A percentile compares a stretch with the other conserved stretches of the same genome.
These are phyloP conservation scores for Colostygia pectinataria DNA, from an alignment of 2,888 invertebrate species.

Conservation along the genomic window DNA sequence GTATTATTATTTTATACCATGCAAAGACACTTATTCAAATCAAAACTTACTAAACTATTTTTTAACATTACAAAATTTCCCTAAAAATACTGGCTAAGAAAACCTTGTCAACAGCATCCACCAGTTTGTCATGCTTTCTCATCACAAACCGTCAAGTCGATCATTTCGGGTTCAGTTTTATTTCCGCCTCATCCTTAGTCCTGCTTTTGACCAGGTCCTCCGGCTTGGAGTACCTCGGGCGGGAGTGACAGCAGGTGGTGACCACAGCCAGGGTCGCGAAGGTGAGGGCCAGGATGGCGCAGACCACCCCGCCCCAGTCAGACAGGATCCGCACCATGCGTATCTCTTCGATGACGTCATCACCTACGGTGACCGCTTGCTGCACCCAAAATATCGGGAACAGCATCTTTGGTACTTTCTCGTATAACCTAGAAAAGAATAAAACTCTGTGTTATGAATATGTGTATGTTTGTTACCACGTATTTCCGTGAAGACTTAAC, in stretches of 20 bases:
- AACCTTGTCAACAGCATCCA: too few species aligned
- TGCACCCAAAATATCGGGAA: slow-evolving; percentile 92
- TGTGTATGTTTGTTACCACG: too few species aligned
- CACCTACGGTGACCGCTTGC: slow-evolving; percentile 84
- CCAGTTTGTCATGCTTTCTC: neutral
- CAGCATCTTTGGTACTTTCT: slow-evolving; percentile 85
- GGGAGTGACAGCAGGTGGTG: slow-evolving; percentile 54
- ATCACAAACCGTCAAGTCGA: neutral
- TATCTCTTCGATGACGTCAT: slow-evolving; percentile 82
- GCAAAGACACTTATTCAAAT: too few species aligned
- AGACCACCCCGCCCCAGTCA: slow-evolving; percentile 68
- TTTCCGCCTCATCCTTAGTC: slow-evolving; percentile 62
- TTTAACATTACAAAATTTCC: too few species aligned
- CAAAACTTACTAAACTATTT: too few species aligned
- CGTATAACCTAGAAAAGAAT: slow-evolving; percentile 83
- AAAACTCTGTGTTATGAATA: too few species aligned
- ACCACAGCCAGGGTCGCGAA: slow-evolving; percentile 77
- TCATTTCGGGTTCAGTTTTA: slow-evolving; percentile 30
- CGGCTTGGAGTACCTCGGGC: slow-evolving; percentile 48
- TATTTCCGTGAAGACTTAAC: too few species aligned
- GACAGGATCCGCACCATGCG: slow-evolving; percentile 54
- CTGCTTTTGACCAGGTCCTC: slow-evolving; percentile 45
- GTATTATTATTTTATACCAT: too few species aligned
- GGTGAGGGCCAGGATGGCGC: slow-evolving; percentile 71
- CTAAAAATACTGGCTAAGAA: too few species aligned